A percentile compares a stretch with the other conserved stretches of the same genome.
Evolutionary conservation across 2,797 vertebrate species (phyloP).

Genomic region (Sandelia bainsii): DNA sequence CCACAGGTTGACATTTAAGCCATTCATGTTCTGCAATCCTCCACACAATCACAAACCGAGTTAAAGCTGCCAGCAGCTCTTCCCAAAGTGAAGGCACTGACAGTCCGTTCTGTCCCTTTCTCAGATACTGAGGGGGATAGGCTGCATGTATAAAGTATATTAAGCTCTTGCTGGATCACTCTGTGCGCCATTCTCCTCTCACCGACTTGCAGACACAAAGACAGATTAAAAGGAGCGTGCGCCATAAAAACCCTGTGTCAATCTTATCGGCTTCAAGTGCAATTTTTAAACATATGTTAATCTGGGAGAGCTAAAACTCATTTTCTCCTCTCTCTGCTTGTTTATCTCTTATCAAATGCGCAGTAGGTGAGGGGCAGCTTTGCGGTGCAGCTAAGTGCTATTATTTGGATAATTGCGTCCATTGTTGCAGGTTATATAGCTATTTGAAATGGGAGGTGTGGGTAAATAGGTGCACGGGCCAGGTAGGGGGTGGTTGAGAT

Average conservation of each 20-base stretch:
- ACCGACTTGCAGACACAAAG: slow-evolving; percentile 77
- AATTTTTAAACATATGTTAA: slow-evolving; percentile 89
- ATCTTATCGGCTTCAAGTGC: slow-evolving; percentile 85
- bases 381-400: slow-evolving; percentile 79
- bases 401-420: slow-evolving; percentile 88
- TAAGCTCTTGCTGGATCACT: slow-evolving; percentile 78
- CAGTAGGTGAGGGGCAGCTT: slow-evolving; percentile 82
- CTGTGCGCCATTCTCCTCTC: slow-evolving; percentile 79
- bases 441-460: slow-evolving; percentile 84
- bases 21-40: slow-evolving; percentile 29
- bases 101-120: slow-evolving; percentile 54
- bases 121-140: slow-evolving; percentile 63
- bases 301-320: slow-evolving; percentile 82
- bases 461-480: slow-evolving; percentile 79
- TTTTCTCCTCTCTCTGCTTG: slow-evolving; percentile 73
- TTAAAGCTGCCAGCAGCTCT: slow-evolving; percentile 19
- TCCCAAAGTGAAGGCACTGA: slow-evolving; percentile 50
- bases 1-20: slow-evolving; percentile 57
- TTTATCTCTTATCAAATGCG: slow-evolving; percentile 86
- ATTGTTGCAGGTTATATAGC: slow-evolving; percentile 84
- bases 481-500: slow-evolving; percentile 69
- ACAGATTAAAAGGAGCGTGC: slow-evolving; percentile 76
- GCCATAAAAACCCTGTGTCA: slow-evolving; percentile 83
- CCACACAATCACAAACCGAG: slow-evolving; percentile 36
- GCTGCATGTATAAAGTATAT: slow-evolving; percentile 77